Conservation (phyloP, 1,140 invertebrate species). For the Euura lappo region DNA sequence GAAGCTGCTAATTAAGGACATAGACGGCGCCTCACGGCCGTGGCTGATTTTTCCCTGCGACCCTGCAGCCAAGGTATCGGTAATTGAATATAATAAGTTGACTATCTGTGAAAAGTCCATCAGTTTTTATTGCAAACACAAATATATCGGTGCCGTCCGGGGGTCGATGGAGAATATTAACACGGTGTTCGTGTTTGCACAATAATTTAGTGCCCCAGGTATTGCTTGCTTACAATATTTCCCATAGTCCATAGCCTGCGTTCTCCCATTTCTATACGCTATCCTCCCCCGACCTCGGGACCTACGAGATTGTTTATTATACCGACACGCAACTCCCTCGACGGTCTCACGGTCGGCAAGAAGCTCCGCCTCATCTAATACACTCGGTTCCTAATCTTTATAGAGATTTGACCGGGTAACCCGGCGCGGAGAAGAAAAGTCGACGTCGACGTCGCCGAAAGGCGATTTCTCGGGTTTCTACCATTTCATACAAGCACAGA, state of each 20-base stretch:
- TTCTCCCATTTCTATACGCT: neutral
- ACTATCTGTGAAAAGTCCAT: conserved; percentile 13
- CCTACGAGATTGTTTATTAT: neutral
- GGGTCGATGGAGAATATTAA: neutral
- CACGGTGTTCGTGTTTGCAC: conserved; percentile 15
- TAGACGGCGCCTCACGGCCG: conserved; percentile 43
- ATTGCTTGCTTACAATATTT: conserved; percentile 24
- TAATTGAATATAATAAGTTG: conserved; percentile 32
- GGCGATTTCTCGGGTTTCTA: too few relatives aligned
- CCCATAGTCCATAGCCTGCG: neutral
- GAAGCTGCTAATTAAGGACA: conserved; percentile 53
- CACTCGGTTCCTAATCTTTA: too few relatives aligned
- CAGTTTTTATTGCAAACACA: conserved; percentile 10
- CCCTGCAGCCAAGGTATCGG: neutral
- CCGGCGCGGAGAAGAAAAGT: too few relatives aligned
- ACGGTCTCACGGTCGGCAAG: neutral
- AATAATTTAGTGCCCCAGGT: conserved; percentile 20
- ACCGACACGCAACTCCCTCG: conserved; percentile 1
- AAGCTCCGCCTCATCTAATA: too few relatives aligned
- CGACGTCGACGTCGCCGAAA: too few relatives aligned
- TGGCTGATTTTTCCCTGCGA: neutral
- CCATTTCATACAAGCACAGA: too few relatives aligned
- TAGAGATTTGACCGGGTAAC: too few relatives aligned
- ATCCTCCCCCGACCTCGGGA: neutral
- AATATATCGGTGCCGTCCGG: neutral